phyloP scores from a whole-genome alignment of 2,888 invertebrate genomes.

The Chloromyia formosa region DNA sequence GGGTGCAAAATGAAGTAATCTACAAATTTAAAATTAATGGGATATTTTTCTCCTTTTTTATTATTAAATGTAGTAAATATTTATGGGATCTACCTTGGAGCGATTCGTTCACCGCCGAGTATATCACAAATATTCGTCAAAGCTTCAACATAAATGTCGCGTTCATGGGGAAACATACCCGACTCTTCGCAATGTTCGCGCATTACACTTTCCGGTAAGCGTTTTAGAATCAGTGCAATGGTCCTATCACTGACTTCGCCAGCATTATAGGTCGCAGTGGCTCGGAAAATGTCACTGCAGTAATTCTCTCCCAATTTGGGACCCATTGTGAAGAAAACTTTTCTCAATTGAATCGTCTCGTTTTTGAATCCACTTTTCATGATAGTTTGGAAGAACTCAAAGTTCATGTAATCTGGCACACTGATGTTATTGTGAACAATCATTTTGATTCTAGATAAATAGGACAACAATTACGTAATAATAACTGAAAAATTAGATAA shows the following conservation, averaged over 20 bases:
- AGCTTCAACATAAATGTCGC: background rate
- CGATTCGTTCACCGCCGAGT: background rate
- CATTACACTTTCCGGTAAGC: background rate
- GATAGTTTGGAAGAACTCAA: conserved; percentile 55
- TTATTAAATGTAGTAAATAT: no score
- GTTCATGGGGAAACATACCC: background rate
- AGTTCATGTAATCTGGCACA: conserved; percentile 56
- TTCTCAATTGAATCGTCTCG: conserved; percentile 52
- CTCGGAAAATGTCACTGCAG: conserved; percentile 45
- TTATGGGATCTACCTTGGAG: conserved; percentile 26
- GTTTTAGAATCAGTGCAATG: conserved; percentile 15
- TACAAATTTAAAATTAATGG: no score
- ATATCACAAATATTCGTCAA: background rate
- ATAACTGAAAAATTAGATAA: no score
- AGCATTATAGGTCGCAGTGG: background rate
- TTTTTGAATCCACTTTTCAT: conserved; percentile 57
- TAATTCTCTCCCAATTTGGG: conserved; percentile 44
- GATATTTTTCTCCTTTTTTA: no score
- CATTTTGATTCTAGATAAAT: no score
- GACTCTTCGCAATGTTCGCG: background rate
- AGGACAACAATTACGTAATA: no score
- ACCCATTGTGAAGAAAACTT: conserved; percentile 53
- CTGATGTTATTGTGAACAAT: conserved; percentile 23
- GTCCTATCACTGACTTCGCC: background rate
- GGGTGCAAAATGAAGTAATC: background rate